These are phyloP conservation scores for Bombyx mandarina DNA, from an alignment of 1,140 invertebrate species.

Conservation along the genomic window DNA sequence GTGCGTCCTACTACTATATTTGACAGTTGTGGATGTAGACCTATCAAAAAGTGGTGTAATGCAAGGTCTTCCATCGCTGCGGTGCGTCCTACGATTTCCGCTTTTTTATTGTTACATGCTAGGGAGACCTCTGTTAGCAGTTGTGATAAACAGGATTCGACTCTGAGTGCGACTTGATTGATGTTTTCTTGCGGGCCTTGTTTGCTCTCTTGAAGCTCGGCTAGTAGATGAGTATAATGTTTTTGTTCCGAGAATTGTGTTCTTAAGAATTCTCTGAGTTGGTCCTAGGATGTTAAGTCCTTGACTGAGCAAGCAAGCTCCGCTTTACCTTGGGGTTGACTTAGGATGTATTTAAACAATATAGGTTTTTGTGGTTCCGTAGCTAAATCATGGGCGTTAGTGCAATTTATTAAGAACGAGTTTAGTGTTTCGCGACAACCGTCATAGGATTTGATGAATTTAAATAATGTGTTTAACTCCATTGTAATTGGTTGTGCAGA, in stretches of 20 bases:
- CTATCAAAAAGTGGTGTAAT: constrained; percentile 16
- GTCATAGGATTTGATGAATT: constrained; percentile 2
- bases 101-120: constrained; percentile 4
- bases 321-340: not conserved
- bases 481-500: too few relatives aligned
- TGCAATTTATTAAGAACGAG: not conserved
- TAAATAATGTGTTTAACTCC: not conserved
- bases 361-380: not conserved
- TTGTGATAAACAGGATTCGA: constrained; percentile 3
- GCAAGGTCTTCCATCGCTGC: constrained; percentile 21
- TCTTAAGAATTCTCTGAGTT: constrained; percentile 1
- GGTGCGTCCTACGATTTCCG: constrained; percentile 15
- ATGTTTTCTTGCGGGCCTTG: not conserved
- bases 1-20: constrained; percentile 13
- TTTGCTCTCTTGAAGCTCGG: constrained; percentile 1
- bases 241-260: constrained; percentile 1
- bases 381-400: not conserved
- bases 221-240: not conserved
- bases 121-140: constrained; percentile 1
- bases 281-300: not conserved
- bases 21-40: constrained; percentile 12
- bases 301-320: not conserved
- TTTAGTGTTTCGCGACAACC: constrained; percentile 1
- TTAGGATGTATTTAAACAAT: constrained; percentile 1
- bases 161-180: not conserved